Evolutionary conservation across 2,797 vertebrate genomes (phyloP).

Genomic region (Allobates femoralis): DNA sequence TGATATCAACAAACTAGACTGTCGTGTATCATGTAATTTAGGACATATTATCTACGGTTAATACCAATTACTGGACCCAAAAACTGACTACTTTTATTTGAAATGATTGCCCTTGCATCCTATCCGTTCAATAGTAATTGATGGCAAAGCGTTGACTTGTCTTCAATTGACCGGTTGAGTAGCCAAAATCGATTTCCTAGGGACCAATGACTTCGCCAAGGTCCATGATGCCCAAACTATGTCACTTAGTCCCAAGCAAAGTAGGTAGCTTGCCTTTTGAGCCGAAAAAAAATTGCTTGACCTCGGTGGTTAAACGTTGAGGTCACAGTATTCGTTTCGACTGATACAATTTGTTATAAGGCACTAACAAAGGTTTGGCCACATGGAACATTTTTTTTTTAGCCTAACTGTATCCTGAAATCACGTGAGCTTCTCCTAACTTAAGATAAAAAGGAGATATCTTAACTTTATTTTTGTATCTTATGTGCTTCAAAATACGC

Average conservation of each 20-base stretch:
- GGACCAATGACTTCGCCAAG: background rate
- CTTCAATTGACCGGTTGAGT: background rate
- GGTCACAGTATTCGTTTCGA: background rate
- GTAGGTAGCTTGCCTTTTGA: background rate
- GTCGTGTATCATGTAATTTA: background rate
- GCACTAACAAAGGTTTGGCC: background rate
- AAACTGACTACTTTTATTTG: background rate
- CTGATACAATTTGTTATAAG: background rate
- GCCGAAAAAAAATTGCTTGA: background rate
- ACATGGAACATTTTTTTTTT: background rate
- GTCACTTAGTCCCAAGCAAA: background rate
- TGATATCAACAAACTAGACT: background rate
- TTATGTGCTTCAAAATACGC: background rate
- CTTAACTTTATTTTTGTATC: background rate
- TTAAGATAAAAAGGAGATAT: background rate
- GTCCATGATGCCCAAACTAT: background rate
- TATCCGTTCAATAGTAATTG: background rate
- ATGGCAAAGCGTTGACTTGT: background rate
- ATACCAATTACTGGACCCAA: background rate
- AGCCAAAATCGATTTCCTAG: background rate
- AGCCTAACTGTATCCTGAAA: background rate
- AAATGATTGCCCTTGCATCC: background rate
- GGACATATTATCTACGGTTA: background rate
- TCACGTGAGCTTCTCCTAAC: background rate
- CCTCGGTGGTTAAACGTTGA: background rate